These are phyloP conservation scores for Pseudochromis fuscus DNA, from an alignment of 2,797 vertebrate species.

Conservation along the genomic window DNA sequence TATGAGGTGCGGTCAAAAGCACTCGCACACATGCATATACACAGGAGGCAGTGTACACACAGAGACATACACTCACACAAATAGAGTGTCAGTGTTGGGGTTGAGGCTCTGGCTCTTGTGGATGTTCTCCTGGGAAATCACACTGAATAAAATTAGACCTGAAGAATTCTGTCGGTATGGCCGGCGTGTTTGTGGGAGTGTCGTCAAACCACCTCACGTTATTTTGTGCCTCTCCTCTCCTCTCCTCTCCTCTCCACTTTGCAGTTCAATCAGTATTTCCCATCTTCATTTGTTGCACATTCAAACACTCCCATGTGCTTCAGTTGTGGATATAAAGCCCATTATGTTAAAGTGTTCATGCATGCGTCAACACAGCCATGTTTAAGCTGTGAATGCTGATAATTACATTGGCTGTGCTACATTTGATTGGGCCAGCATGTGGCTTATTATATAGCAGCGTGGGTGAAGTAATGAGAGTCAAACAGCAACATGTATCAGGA, in stretches of 20 bases:
- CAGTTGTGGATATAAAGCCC: neutral
- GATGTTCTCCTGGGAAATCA: slow-evolving; percentile 77
- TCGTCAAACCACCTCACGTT: slow-evolving; percentile 28
- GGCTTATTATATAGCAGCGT: neutral
- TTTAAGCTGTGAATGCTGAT: slow-evolving; percentile 4
- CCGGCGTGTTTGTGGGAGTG: slow-evolving; percentile 20
- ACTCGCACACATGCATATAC: slow-evolving; percentile 15
- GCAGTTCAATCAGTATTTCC: slow-evolving; percentile 10
- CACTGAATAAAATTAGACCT: slow-evolving; percentile 75
- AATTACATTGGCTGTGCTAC: slow-evolving; percentile 5
- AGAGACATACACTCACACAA: slow-evolving; percentile 33
- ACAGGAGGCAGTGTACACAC: slow-evolving; percentile 12
- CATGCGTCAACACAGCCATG: neutral
- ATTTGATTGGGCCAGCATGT: neutral
- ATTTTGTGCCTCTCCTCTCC: slow-evolving; percentile 8
- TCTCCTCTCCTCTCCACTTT: neutral
- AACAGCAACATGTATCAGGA: slow-evolving; percentile 10
- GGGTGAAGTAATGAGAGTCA: neutral
- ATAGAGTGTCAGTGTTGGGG: slow-evolving; percentile 58
- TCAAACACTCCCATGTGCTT: neutral
- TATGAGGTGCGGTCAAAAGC: slow-evolving; percentile 22
- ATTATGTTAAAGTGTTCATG: slow-evolving; percentile 2
- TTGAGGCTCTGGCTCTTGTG: slow-evolving; percentile 59
- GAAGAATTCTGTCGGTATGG: slow-evolving; percentile 46
- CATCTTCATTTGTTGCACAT: slow-evolving; percentile 10